Base-by-base conservation (phyloP, 1,140 invertebrate species). In the Sycophaga agraensis region DNA sequence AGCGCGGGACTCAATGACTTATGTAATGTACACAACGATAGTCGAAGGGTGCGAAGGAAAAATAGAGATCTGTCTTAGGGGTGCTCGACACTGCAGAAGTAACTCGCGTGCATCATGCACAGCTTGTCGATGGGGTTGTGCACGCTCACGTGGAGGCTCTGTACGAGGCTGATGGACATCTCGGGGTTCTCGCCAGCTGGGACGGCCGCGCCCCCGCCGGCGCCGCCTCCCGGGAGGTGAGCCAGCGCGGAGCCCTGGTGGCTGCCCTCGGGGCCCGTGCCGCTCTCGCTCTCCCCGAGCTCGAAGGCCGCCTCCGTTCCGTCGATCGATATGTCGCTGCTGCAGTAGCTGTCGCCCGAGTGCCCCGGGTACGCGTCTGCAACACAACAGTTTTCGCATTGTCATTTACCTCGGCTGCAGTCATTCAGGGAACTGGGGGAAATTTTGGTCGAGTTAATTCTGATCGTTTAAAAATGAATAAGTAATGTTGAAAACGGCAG, bases 81-180 rank as follows among this genome's bases (percentile, higher is more conserved):
- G 24, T 63, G 54, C 35, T 63, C 61, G 17, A 43, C 21, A 26
- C 54, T 57, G 12, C 60, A 89, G 74, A 97, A 97, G 77, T 97
- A 97, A 34, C 92, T 95, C 80, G 91, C 94, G 79, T 96, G 93
- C 96, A 98, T 98, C 70, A 96, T 90, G 82, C 97, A 98, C 45
- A 98, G 86, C 82, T 97, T 97, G 79, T 98, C 95, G 67, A 98
- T 98, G 34, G 95, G 96, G 79, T 97, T 97, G 72, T 88, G 80
- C 72, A 91, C 87, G 12, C 87, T 82, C 35, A 85, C 85, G 82
- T 84, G 83, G 6, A 86, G 82, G 64, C 86, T 86, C 31, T 88
- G 82, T 74, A 73, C 85, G 71, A 78, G 80, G 68, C 75, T 84
- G 72, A 76, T 78, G n/a, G n/a, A n/a, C 73, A 65, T 79, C 72